Evolutionary conservation across 2,888 invertebrate species (phyloP), one percentile per base, ranked within the genome.

Genomic region (Machimus rusticus): DNA sequence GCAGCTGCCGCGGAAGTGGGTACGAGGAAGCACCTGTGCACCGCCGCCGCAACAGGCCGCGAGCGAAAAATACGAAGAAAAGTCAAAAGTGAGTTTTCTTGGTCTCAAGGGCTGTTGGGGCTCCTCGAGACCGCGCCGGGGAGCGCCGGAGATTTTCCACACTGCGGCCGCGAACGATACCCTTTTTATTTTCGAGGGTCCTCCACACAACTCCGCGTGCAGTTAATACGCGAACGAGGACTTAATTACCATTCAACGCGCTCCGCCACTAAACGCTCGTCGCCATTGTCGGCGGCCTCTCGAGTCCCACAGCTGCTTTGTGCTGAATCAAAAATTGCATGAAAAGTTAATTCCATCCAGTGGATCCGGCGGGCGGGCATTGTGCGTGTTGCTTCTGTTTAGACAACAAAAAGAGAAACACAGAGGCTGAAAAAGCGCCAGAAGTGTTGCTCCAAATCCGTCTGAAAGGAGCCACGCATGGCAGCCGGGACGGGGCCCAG

Each of bases 371-470:
- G 66, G 28, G 28, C 19, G 66, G 66, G 28, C 23, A 39, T 78
- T 78, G 78, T 78, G 78, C 78, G 78, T 78, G 43, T n/a, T 23
- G 37, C 43, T 39, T 39, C 78, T 39, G 39, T 78, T 39, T 39
- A 23, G 43, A 66, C 66, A 78, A 78, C n/a, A n/a, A 37, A 78
- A 23, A 46, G 9, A 19, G 1, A 43, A 78, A 43, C 19, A 66
- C 66, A 66, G 66, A 66, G 66, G 66, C 66, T 66, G 39, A 43
- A 43, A 37, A 37, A 78, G 19, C 5, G 19, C 37, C 37, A 77
- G 77, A 77, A 77, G 43, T 78, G 78, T 78, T 78, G 78, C 43
- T 37, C 78, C 78, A 78, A 78, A 39, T 78, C 39, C 78, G 12
- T 43, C 23, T 78, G 37, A 78, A 78, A 78, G 23, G 78, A 78